Evolutionary conservation across 2,113 vertebrate species (phyloP).

Genomic region (human (Homo sapiens)): GRCh38 chr6:116536001-116536500

Average conservation of each 20-base stretch:
- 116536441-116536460: neutral
- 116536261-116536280: neutral
- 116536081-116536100: neutral
- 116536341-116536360: neutral
- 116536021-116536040: neutral
- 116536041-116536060: neutral
- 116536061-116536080: neutral
- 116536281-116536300: neutral
- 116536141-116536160: neutral
- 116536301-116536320: neutral
- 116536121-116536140: neutral
- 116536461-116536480: neutral
- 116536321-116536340: conserved; percentile 5
- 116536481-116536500: neutral
- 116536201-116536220: neutral
- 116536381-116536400: neutral
- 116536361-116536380: neutral
- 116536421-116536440: neutral
- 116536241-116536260: neutral
- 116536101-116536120: conserved; percentile 4
- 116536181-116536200: neutral
- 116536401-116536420: neutral
- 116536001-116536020: neutral
- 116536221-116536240: neutral
- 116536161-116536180: neutral